Evolutionary conservation across 2,888 invertebrate genomes (phyloP).

Genomic region (Phania funesta): DNA sequence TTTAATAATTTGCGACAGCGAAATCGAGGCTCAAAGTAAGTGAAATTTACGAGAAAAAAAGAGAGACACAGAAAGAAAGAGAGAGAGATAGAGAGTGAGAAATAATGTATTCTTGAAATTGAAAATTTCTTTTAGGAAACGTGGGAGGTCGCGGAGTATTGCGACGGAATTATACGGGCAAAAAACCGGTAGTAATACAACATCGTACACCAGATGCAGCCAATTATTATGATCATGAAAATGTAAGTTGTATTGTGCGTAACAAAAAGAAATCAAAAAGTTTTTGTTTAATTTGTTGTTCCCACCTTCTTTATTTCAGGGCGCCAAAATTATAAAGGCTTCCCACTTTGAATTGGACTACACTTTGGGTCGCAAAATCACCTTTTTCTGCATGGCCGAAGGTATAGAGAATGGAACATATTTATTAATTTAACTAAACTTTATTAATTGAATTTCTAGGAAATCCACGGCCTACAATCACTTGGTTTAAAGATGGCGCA

Average conservation of each 20-base stretch:
- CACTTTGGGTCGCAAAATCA: slow-evolving; percentile 95
- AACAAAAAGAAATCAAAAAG: background rate
- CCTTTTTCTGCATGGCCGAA: slow-evolving; percentile 94
- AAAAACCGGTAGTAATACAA: slow-evolving; percentile 81
- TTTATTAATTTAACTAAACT: too few species aligned
- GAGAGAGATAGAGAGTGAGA: background rate
- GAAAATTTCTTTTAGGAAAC: slow-evolving; percentile 72
- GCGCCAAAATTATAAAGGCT: slow-evolving; percentile 92
- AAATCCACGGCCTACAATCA: slow-evolving; percentile 92
- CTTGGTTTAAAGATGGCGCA: slow-evolving; percentile 98
- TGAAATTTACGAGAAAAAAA: background rate
- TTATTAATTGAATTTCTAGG: slow-evolving; percentile 73
- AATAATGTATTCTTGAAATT: background rate
- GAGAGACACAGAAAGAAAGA: background rate
- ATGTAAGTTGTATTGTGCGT: slow-evolving; percentile 82
- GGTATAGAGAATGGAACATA: too few species aligned
- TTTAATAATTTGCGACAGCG: slow-evolving; percentile 40
- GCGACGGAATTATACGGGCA: slow-evolving; percentile 79
- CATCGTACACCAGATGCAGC: slow-evolving; percentile 93
- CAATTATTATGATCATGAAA: slow-evolving; percentile 93
- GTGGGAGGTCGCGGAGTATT: slow-evolving; percentile 78
- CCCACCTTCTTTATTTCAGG: slow-evolving; percentile 80
- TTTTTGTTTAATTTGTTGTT: background rate
- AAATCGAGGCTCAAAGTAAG: slow-evolving; percentile 68
- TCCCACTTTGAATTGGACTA: slow-evolving; percentile 97